A percentile compares a stretch with the other conserved stretches of the same genome.
phyloP scores from a whole-genome alignment of 2,888 invertebrate genomes.

The Synergus laeviventris region DNA sequence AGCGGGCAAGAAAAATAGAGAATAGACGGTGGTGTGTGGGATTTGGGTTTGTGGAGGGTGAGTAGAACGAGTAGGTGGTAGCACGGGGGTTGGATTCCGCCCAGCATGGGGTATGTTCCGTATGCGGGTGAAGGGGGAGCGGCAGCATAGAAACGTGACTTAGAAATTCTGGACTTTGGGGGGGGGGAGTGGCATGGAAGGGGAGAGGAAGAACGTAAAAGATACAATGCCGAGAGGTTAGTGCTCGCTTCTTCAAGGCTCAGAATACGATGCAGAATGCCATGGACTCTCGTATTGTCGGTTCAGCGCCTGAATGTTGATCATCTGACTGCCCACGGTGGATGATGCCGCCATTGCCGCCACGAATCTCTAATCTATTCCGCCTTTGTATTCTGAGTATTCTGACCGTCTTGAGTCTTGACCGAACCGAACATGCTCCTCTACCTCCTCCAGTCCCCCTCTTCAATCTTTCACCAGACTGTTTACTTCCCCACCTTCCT shows the following conservation, averaged over 20 bases:
- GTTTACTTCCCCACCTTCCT: neutral
- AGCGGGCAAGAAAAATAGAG: neutral
- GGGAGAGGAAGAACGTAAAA: slow-evolving; percentile 30
- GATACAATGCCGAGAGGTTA: slow-evolving; percentile 54
- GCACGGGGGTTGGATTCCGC: neutral
- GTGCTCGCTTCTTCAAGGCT: slow-evolving; percentile 61
- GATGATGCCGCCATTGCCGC: slow-evolving; percentile 32
- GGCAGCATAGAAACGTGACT: too few species aligned
- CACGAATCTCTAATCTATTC: slow-evolving; percentile 33
- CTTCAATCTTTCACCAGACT: neutral
- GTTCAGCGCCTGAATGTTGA: slow-evolving; percentile 34
- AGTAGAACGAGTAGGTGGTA: too few species aligned
- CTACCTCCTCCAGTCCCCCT: neutral
- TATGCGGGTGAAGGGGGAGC: neutral
- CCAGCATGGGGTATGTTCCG: neutral
- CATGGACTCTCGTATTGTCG: slow-evolving; percentile 34
- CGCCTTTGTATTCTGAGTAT: slow-evolving; percentile 31
- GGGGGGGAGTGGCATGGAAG: slow-evolving; percentile 38
- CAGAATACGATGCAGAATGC: slow-evolving; percentile 44
- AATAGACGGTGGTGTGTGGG: neutral
- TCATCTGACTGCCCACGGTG: slow-evolving; percentile 21
- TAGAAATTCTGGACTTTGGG: neutral
- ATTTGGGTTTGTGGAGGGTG: too few species aligned
- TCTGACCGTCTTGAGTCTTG: slow-evolving; percentile 1
- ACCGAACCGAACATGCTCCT: neutral